Evolutionary conservation across 2,888 invertebrate species (phyloP).

Genomic region (Abscondita cerata): DNA sequence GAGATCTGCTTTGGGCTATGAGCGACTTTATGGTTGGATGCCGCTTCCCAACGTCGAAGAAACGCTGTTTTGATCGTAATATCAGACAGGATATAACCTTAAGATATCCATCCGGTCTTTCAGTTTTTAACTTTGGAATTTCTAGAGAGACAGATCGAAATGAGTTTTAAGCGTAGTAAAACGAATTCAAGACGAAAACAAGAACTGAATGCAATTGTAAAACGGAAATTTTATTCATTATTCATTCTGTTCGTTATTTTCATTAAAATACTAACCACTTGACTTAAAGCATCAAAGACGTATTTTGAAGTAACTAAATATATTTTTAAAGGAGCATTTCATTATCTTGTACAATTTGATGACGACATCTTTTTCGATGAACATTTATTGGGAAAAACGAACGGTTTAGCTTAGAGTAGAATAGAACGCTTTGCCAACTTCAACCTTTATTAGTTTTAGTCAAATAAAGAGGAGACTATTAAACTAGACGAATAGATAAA

Average conservation of each 20-base stretch:
- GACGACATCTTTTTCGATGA: constrained; percentile 21
- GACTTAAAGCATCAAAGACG: constrained; percentile 8
- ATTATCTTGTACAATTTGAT: constrained; percentile 20
- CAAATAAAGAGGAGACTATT: constrained; percentile 11
- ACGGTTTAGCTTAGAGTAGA: constrained; percentile 35
- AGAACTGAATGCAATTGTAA: constrained; percentile 13
- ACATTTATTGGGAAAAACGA: constrained; percentile 28
- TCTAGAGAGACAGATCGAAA: constrained; percentile 5
- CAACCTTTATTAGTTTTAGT: constrained; percentile 38
- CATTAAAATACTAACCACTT: constrained; percentile 17
- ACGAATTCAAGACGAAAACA: constrained; percentile 13
- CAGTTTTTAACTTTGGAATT: constrained; percentile 19
- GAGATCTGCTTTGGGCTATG: constrained; percentile 43
- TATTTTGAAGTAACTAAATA: constrained; percentile 10
- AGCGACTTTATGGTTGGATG: constrained; percentile 47
- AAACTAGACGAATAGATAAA: neutral
- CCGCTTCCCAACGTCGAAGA: constrained; percentile 43
- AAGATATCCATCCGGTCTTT: constrained; percentile 21
- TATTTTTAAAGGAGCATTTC: constrained; percentile 19
- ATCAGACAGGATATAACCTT: constrained; percentile 33
- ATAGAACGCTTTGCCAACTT: constrained; percentile 36
- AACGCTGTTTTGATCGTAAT: constrained; percentile 45
- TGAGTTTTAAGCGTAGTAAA: constrained; percentile 9
- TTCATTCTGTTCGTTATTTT: constrained; percentile 22
- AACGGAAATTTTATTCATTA: constrained; percentile 24